Conservation (phyloP, 2,113 vertebrate species). For the Entomyzon cyanotis region DNA sequence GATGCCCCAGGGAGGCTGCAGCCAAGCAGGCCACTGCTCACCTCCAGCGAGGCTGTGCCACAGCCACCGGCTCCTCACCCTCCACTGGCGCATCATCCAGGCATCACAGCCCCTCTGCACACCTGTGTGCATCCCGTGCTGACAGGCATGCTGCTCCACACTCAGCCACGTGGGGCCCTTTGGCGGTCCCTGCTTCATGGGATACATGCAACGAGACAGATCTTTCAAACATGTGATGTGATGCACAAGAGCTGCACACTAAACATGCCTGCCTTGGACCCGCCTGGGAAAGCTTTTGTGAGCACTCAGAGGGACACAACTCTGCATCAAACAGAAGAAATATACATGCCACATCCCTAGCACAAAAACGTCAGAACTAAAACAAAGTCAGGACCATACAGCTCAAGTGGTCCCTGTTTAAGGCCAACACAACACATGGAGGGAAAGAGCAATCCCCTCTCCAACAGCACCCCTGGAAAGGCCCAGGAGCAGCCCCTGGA, state of each 20-base stretch:
- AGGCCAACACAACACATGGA: neutral
- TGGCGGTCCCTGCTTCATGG: fast-evolving
- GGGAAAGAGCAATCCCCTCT: neutral
- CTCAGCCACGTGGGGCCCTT: neutral
- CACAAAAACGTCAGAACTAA: neutral
- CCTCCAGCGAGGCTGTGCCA: fast-evolving
- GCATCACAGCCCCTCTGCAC: neutral
- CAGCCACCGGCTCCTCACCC: neutral
- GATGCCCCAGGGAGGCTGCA: neutral
- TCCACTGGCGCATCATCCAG: fast-evolving
- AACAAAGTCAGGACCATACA: neutral
- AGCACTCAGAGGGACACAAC: neutral
- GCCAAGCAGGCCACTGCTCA: neutral
- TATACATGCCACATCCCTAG: neutral
- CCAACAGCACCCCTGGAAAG: neutral
- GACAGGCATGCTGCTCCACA: fast-evolving
- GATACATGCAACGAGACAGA: fast-evolving
- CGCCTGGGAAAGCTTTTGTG: neutral
- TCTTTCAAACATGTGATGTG: fast-evolving
- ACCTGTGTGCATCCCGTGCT: neutral
- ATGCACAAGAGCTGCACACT: neutral
- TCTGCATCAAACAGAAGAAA: neutral
- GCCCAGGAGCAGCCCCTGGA: neutral
- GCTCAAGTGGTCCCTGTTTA: neutral
- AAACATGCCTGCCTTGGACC: neutral